A percentile compares a stretch with the other conserved stretches of the same genome.
These are phyloP conservation scores for Pitta sordida DNA, from an alignment of 2,113 vertebrate species.

Conservation along the genomic window DNA sequence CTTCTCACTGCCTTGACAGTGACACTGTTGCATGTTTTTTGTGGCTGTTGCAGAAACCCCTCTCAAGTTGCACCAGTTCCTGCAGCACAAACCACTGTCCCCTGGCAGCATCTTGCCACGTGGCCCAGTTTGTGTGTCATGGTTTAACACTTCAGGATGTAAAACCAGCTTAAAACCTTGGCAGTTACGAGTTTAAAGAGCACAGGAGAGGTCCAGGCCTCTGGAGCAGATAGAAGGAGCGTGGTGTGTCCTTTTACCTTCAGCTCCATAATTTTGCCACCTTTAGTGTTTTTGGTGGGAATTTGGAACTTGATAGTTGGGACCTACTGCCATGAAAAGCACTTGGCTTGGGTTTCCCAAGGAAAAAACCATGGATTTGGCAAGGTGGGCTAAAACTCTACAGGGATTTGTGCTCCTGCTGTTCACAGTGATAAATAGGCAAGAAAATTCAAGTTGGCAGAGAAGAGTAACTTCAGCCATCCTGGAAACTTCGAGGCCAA, in stretches of 20 bases:
- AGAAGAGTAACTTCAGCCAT: not conserved
- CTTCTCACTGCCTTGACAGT: no score
- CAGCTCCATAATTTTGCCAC: not conserved
- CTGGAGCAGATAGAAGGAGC: not conserved
- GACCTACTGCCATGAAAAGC: not conserved
- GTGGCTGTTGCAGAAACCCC: not conserved
- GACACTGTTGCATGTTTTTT: not conserved
- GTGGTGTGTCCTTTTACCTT: not conserved
- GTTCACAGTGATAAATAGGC: not conserved
- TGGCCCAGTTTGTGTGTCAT: not conserved
- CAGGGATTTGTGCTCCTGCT: not conserved
- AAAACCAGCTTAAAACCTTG: not conserved
- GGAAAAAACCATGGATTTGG: not conserved
- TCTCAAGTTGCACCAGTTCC: slow-evolving; percentile 9
- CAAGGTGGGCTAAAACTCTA: not conserved
- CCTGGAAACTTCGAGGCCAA: slow-evolving; percentile 23
- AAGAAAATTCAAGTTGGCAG: not conserved
- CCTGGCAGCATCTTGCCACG: not conserved
- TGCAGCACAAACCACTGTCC: not conserved
- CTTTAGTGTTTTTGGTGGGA: not conserved
- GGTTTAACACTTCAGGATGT: not conserved
- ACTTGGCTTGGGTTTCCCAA: not conserved
- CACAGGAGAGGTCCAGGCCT: not conserved
- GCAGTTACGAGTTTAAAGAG: not conserved
- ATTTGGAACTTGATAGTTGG: not conserved